A percentile compares a stretch with the other conserved stretches of the same genome.
Conservation (phyloP, 64 coral and sea anemone genomes). For the Stichodactyla helianthus region DNA sequence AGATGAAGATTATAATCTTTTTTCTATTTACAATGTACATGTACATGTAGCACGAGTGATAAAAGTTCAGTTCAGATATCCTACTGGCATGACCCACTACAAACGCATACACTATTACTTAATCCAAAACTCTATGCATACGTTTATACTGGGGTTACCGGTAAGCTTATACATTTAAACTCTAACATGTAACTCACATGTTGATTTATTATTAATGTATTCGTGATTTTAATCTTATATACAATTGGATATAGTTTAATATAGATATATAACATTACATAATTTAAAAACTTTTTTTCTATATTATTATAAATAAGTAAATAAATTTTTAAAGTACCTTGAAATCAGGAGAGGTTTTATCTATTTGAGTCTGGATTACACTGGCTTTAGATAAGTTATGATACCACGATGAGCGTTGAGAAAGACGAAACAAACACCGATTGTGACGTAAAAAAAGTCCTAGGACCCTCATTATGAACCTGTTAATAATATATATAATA, state of each 20-base stretch:
- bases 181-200: no score
- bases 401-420: conserved; percentile 9
- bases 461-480: conserved; percentile 41
- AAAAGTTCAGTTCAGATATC: no score
- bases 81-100: no score
- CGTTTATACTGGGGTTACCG: no score
- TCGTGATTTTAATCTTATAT: not conserved
- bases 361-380: conserved; percentile 51
- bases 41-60: no score
- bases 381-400: conserved; percentile 67
- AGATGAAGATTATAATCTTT: not conserved
- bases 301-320: not conserved
- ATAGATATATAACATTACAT: not conserved
- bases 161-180: no score
- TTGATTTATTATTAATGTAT: not conserved
- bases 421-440: not conserved
- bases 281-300: not conserved
- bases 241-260: not conserved
- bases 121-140: no score
- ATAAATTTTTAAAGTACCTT: conserved; percentile 28
- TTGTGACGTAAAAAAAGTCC: conserved; percentile 9
- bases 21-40: not conserved
- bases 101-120: no score
- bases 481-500: conserved; percentile 5
- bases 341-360: conserved; percentile 51